Evolutionary conservation across 2,797 vertebrate genomes (phyloP).

Genomic region (Coreius guichenoti): DNA sequence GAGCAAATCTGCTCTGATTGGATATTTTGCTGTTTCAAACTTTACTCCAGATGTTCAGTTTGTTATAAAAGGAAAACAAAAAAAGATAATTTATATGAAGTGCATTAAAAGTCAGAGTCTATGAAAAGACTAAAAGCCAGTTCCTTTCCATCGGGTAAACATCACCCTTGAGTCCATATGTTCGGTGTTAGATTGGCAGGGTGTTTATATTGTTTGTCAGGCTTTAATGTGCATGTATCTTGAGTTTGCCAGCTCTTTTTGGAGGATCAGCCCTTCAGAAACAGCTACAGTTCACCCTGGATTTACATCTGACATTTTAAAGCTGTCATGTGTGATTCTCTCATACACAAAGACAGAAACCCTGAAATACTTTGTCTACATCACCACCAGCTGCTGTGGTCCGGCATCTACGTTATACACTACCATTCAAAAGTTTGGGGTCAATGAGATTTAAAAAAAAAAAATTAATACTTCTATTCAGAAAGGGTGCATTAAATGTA

Average conservation of each 20-base stretch:
- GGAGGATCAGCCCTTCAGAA: conserved; percentile 7
- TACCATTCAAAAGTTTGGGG: neutral
- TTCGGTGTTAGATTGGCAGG: conserved; percentile 16
- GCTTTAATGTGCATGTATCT: conserved; percentile 34
- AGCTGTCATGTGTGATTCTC: conserved; percentile 17
- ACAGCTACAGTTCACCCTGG: conserved; percentile 10
- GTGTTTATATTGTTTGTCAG: conserved; percentile 38
- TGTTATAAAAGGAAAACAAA: conserved; percentile 23
- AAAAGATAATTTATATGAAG: conserved; percentile 60
- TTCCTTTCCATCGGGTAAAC: conserved; percentile 11
- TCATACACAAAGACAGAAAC: conserved; percentile 1
- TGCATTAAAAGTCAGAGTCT: conserved; percentile 70
- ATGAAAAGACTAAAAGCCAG: conserved; percentile 46
- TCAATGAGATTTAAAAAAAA: no score
- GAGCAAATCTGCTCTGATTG: conserved; percentile 74
- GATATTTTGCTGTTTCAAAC: conserved; percentile 77
- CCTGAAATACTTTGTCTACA: conserved; percentile 31
- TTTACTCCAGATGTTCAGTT: conserved; percentile 80
- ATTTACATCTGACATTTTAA: conserved; percentile 44
- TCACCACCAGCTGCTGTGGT: conserved; percentile 11
- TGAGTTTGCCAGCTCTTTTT: conserved; percentile 43
- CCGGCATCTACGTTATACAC: neutral
- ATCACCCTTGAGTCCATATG: conserved; percentile 38
- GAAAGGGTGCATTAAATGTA: neutral
- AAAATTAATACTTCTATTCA: neutral